Evolutionary conservation across 1,140 invertebrate genomes (phyloP).

Genomic region (Trachymyrmex cornetzi): DNA sequence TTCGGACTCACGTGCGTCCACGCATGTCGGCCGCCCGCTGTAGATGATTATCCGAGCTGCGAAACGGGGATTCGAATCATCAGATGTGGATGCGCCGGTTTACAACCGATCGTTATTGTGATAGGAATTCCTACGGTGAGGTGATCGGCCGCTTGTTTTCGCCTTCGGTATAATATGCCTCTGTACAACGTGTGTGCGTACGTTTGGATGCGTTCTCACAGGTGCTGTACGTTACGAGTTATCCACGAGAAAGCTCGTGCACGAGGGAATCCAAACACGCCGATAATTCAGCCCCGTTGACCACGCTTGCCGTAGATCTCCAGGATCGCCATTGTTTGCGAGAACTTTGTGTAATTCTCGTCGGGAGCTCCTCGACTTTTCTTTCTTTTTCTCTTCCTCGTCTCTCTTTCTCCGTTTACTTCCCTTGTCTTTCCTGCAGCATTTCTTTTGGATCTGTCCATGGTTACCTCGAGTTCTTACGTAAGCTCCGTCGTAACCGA

Average conservation of each 20-base stretch:
- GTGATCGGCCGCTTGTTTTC: constrained; percentile 68
- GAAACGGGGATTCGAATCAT: constrained; percentile 70
- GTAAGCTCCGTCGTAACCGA: constrained; percentile 50
- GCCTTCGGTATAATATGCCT: neutral
- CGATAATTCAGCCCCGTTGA: constrained; percentile 58
- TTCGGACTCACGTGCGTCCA: neutral
- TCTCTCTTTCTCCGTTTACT: neutral
- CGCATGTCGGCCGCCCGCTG: constrained; percentile 9
- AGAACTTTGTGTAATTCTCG: constrained; percentile 62
- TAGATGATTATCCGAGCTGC: constrained; percentile 68
- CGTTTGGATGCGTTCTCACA: neutral
- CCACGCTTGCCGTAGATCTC: constrained; percentile 46
- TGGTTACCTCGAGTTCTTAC: constrained; percentile 49
- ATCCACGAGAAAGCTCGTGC: constrained; percentile 7
- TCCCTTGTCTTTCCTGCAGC: neutral
- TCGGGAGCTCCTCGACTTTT: constrained; percentile 18
- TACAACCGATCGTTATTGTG: constrained; percentile 45
- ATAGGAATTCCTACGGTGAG: constrained; percentile 61
- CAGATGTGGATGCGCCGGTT: constrained; percentile 59
- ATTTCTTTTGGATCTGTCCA: constrained; percentile 40
- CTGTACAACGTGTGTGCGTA: neutral
- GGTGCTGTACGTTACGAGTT: constrained; percentile 9
- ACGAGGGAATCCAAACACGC: constrained; percentile 16
- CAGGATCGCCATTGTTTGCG: constrained; percentile 55
- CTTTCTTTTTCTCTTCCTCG: neutral